Evolutionary conservation across 2,888 invertebrate species (phyloP).

Genomic region (Cyclophora albipunctata): DNA sequence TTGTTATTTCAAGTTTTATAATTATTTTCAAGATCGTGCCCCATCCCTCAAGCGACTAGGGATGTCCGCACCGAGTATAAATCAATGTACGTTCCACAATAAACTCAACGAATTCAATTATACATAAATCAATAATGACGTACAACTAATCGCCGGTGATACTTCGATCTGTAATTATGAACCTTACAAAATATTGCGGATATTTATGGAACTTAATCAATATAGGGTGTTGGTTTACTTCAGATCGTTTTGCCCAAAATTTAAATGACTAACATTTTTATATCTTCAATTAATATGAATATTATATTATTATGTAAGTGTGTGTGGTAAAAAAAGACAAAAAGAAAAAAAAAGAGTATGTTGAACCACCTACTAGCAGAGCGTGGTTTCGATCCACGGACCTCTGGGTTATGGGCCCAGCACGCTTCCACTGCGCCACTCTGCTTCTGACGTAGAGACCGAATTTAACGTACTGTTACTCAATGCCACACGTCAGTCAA

Average conservation of each 20-base stretch:
- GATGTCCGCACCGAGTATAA: slow-evolving; percentile 38
- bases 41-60: slow-evolving; percentile 19
- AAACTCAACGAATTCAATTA: slow-evolving; percentile 68
- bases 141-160: slow-evolving; percentile 53
- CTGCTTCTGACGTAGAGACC: slow-evolving; percentile 52
- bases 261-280: no score
- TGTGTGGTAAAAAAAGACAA: slow-evolving; percentile 4
- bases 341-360: slow-evolving; percentile 26
- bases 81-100: slow-evolving; percentile 56
- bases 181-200: no score
- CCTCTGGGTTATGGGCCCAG: slow-evolving; percentile 91
- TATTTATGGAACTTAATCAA: no score
- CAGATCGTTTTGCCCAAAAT: no score
- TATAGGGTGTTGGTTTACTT: no score
- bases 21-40: neutral
- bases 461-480: slow-evolving; percentile 28
- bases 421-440: slow-evolving; percentile 87
- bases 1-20: no score
- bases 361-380: slow-evolving; percentile 71
- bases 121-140: slow-evolving; percentile 66
- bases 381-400: slow-evolving; percentile 93
- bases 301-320: no score
- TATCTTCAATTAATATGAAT: no score
- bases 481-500: neutral
- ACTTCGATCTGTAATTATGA: slow-evolving; percentile 20